Evolutionary conservation across 2,113 vertebrate species (phyloP).

Genomic region (Odontesthes bonariensis): DNA sequence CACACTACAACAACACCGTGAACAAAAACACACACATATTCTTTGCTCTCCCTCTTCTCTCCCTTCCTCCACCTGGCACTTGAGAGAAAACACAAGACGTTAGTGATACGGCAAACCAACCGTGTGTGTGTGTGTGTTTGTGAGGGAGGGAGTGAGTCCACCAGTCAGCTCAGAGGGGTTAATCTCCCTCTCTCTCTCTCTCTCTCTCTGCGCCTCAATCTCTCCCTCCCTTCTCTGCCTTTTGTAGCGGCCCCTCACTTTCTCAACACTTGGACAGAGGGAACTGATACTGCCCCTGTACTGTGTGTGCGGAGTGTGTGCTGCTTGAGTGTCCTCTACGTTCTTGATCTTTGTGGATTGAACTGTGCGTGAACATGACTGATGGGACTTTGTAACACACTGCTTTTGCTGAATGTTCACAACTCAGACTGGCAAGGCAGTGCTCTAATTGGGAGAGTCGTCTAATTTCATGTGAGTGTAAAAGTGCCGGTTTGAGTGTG

Average conservation of each 20-base stretch:
- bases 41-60: conserved; percentile 42
- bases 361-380: conserved; percentile 67
- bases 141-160: conserved; percentile 53
- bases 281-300: conserved; percentile 63
- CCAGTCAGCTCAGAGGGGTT: conserved; percentile 52
- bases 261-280: conserved; percentile 73
- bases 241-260: conserved; percentile 79
- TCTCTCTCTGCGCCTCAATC: conserved; percentile 36
- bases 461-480: conserved; percentile 16
- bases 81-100: conserved; percentile 74
- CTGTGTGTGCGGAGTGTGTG: conserved; percentile 6
- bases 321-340: conserved; percentile 26
- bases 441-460: neutral
- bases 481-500: neutral
- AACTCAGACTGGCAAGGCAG: conserved; percentile 74
- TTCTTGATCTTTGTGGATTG: conserved; percentile 51
- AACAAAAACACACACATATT: conserved; percentile 19
- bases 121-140: conserved; percentile 40
- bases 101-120: conserved; percentile 63
- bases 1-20: conserved; percentile 21
- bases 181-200: conserved; percentile 47
- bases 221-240: conserved; percentile 71
- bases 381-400: conserved; percentile 57
- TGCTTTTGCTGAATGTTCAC: conserved; percentile 67
- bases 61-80: conserved; percentile 69